These are phyloP conservation scores for Colostygia pectinataria DNA, from an alignment of 2,888 invertebrate species.

Conservation along the genomic window DNA sequence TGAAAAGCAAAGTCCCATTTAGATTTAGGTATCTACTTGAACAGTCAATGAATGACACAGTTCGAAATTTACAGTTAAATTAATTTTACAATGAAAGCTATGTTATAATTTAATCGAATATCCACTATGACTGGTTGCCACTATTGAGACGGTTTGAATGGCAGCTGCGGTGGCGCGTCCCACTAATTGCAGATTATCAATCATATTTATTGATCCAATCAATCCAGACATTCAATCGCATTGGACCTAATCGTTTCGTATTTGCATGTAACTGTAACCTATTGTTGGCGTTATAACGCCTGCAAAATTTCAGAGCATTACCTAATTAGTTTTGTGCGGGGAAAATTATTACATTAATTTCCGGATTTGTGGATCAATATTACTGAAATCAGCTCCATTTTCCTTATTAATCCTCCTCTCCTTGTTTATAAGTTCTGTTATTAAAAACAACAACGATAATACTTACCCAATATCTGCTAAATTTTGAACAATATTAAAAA, in stretches of 20 bases:
- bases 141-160: conserved; percentile 29
- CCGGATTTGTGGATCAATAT: conserved; percentile 1
- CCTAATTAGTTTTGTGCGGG: conserved; percentile 17
- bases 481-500: too few species aligned
- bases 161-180: conserved; percentile 20
- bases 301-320: conserved; percentile 7
- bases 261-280: conserved; percentile 36
- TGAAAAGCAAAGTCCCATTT: too few species aligned
- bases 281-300: conserved; percentile 23
- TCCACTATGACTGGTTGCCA: conserved; percentile 25
- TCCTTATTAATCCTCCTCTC: background rate
- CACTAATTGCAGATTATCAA: conserved; percentile 50
- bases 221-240: conserved; percentile 46
- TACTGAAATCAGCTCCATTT: background rate
- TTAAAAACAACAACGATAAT: background rate
- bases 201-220: conserved; percentile 50
- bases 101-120: conserved; percentile 21
- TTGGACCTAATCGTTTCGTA: conserved; percentile 43
- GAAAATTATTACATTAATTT: conserved; percentile 4
- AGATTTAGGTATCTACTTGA: too few species aligned
- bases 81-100: background rate
- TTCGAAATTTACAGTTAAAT: too few species aligned
- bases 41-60: too few species aligned
- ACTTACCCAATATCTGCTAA: background rate
- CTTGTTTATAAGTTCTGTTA: background rate